Conservation (phyloP, 2,797 vertebrate species). For the Thaleichthys pacificus region DNA sequence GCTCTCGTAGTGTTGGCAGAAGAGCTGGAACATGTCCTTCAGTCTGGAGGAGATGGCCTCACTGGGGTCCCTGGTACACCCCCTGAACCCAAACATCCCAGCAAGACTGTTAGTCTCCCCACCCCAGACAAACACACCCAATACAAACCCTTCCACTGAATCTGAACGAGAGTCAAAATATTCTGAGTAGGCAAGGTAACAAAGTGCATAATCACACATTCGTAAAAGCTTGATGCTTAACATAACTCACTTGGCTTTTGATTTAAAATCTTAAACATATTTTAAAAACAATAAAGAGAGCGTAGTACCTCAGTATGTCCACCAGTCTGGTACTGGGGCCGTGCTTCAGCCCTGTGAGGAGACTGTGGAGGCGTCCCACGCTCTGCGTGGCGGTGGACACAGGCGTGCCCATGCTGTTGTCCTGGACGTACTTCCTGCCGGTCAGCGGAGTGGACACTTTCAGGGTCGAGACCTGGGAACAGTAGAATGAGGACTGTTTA, state of each 20-base stretch:
- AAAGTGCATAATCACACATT: no score
- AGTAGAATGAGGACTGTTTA: background rate
- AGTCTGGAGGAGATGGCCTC: conserved; percentile 81
- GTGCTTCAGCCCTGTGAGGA: conserved; percentile 84
- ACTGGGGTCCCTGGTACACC: conserved; percentile 88
- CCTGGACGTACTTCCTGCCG: conserved; percentile 80
- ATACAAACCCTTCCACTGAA: background rate
- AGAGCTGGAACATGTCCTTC: conserved; percentile 86
- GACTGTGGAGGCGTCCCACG: conserved; percentile 79
- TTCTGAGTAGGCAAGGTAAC: no score
- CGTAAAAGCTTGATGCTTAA: no score
- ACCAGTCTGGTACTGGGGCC: conserved; percentile 82
- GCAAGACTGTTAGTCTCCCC: background rate
- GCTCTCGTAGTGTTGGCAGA: conserved; percentile 75
- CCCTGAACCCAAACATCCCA: conserved; percentile 62
- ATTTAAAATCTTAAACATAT: no score
- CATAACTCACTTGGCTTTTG: no score
- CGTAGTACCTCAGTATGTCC: conserved; percentile 78
- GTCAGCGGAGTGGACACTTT: conserved; percentile 82
- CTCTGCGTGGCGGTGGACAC: conserved; percentile 83
- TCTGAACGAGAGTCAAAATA: background rate
- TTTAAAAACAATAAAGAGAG: background rate
- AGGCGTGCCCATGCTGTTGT: conserved; percentile 74
- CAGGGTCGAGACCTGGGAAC: conserved; percentile 76
- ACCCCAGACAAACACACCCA: background rate